Conservation (phyloP, 2,888 invertebrate species). For the Pogonocherus hispidulus region DNA sequence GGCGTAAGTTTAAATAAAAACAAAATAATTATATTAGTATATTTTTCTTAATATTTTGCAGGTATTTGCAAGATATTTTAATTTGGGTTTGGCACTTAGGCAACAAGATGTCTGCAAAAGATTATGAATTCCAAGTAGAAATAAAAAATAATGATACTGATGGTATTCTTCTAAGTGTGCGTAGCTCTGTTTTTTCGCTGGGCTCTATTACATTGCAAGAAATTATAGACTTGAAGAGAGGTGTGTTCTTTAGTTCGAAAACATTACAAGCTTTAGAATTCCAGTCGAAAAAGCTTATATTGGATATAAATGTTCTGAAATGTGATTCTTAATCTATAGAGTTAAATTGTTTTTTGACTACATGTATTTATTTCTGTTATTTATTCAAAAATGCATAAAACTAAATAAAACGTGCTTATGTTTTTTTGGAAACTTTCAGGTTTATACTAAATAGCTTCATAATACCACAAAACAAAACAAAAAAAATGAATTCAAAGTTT, state of each 20-base stretch:
- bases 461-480: no score
- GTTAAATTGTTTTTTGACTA: background rate
- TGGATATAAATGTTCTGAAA: conserved; percentile 30
- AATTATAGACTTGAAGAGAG: conserved; percentile 57
- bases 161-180: conserved; percentile 56
- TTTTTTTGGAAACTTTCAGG: no score
- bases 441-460: no score
- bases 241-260: conserved; percentile 56
- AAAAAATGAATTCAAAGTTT: no score
- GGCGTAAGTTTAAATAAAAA: conserved; percentile 30
- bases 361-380: background rate
- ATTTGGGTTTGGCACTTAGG: conserved; percentile 63
- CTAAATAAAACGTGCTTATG: background rate
- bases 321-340: conserved; percentile 13
- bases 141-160: conserved; percentile 51
- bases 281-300: conserved; percentile 25
- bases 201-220: conserved; percentile 55
- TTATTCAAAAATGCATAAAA: background rate
- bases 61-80: conserved; percentile 39
- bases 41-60: no score
- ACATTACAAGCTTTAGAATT: conserved; percentile 45
- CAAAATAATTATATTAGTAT: no score
- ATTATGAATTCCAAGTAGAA: conserved; percentile 59
- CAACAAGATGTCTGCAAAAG: conserved; percentile 52
- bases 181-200: conserved; percentile 59